Conservation (phyloP, 2,888 invertebrate genomes). For the Pterostichus madidus region DNA sequence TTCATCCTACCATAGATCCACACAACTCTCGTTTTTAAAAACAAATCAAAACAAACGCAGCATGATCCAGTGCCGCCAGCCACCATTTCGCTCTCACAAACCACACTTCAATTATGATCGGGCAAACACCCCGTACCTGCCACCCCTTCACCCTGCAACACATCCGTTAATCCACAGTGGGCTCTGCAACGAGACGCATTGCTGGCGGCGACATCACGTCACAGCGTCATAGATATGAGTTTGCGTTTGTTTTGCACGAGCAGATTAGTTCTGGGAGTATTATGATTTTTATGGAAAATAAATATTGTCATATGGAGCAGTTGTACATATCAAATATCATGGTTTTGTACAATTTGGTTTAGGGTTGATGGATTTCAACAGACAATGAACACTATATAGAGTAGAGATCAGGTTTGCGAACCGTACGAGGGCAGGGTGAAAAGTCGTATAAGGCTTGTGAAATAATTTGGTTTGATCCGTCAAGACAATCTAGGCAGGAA, state of each 20-base stretch:
- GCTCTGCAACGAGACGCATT: constrained; percentile 9
- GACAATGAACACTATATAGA: not conserved
- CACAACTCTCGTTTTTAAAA: not conserved
- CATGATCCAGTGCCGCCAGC: not conserved
- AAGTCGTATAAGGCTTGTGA: too few species aligned
- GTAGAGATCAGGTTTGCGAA: too few species aligned
- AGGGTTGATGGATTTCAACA: too few species aligned
- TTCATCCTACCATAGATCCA: too few species aligned
- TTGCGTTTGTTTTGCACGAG: not conserved
- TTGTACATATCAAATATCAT: too few species aligned
- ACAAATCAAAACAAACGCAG: constrained; percentile 27
- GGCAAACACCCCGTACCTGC: constrained; percentile 2
- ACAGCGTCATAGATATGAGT: not conserved
- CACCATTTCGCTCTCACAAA: not conserved
- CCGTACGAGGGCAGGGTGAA: too few species aligned
- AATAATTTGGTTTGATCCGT: too few species aligned
- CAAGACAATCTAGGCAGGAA: too few species aligned
- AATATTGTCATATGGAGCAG: not conserved
- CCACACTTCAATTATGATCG: constrained; percentile 48
- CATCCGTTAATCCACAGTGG: not conserved
- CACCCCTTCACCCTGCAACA: not conserved
- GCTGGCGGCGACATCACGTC: not conserved
- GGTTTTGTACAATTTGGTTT: too few species aligned
- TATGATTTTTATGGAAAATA: too few species aligned
- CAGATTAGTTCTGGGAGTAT: not conserved